Evolutionary conservation across 2,888 invertebrate genomes (phyloP), one percentile per base, ranked within the genome.

Genomic region (Cantharis rustica): DNA sequence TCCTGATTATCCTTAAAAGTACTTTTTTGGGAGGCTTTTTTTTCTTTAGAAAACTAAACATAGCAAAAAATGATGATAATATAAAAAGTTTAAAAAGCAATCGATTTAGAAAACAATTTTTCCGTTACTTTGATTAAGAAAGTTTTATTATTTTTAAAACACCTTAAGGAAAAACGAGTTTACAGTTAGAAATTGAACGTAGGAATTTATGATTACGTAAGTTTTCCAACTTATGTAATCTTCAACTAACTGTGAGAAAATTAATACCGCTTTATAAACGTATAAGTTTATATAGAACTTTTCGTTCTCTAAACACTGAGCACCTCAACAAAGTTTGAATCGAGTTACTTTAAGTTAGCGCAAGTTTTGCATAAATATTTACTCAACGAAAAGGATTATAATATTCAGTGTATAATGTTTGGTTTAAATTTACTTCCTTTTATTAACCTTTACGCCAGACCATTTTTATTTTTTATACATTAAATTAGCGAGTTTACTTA

Each of bases 291-390:
- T 23, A 64, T 68, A 66, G 66, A 66, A 72, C 72, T 72, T 71
- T 47, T 20, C 73, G 69, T 73, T 73, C 69, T 73, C 73, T 68
- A 73, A 73, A 73, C 69, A 73, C 23, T 63, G 69, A 73, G 68
- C 73, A 73, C 73, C 73, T 73, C 73, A 69, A 68, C 73, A 62
- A 61, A 73, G 68, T 73, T 72, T 73, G 62, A 68, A 61, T 69
- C 61, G 31, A 73, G 73, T 81, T 81, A 79, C 78, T 74, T 80
- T 75, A 79, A 80, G 77, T 80, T 75, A 62, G 77, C 75, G 66
- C 77, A 76, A 76, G 82, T 79, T 82, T 81, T 79, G 76, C 78
- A 77, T 80, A 82, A 82, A 82, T 81, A 82, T 82, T 82, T 80
- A 77, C 72, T 71, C 75, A 80, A 79, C 78, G 79, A 81, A 77